Conservation (phyloP, 2,888 invertebrate genomes). For the Troides aeacus region DNA sequence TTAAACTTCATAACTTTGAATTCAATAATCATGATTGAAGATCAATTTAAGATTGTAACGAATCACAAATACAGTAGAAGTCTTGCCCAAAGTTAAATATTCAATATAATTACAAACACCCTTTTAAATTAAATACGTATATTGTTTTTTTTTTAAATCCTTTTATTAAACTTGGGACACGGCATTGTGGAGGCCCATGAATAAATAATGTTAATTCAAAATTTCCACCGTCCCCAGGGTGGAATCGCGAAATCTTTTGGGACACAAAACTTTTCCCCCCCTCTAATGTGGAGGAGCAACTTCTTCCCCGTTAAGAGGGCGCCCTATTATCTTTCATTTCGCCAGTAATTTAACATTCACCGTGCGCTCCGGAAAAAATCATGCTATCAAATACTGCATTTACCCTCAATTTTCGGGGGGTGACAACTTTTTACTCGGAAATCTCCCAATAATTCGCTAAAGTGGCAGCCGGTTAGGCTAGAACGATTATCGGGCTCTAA, state of each 20-base stretch:
- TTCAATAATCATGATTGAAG: no score
- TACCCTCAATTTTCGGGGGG: conserved; percentile 61
- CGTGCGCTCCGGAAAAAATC: conserved; percentile 67
- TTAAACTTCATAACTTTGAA: no score
- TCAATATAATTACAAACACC: not conserved
- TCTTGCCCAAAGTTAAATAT: not conserved
- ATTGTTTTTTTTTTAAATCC: conserved; percentile 11
- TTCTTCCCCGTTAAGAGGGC: conserved; percentile 65
- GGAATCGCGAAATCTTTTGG: conserved; percentile 70
- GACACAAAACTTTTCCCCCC: conserved; percentile 66
- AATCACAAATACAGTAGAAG: no score
- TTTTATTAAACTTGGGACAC: conserved; percentile 15
- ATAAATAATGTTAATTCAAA: conserved; percentile 66
- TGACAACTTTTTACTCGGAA: conserved; percentile 74
- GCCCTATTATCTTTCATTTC: conserved; percentile 79
- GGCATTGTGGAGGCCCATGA: conserved; percentile 54
- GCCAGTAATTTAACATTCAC: conserved; percentile 77
- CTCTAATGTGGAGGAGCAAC: conserved; percentile 40
- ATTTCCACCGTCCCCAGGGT: conserved; percentile 56
- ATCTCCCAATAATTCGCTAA: conserved; percentile 78
- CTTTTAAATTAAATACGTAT: not conserved
- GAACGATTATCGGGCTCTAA: conserved; percentile 74
- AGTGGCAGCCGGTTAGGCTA: conserved; percentile 76
- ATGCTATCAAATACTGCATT: conserved; percentile 74
- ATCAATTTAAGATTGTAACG: not conserved